Evolutionary conservation across 1,140 invertebrate genomes (phyloP).

Genomic region (Chionoecetes opilio): DNA sequence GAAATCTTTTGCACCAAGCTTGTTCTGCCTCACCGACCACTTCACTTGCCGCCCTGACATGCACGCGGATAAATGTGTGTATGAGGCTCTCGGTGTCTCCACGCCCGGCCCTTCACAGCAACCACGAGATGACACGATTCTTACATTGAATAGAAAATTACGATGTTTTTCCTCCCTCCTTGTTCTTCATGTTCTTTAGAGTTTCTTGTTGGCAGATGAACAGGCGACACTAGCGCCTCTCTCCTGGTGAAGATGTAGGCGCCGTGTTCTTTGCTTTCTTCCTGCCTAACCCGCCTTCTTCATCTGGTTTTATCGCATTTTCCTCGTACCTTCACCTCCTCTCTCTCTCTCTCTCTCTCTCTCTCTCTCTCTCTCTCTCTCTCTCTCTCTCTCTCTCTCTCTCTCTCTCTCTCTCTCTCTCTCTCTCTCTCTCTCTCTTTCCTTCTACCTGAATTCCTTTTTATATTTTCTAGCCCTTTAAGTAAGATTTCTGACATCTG

Average conservation of each 20-base stretch:
- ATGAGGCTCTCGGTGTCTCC: background rate
- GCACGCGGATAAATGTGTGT: background rate
- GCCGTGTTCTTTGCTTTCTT: background rate
- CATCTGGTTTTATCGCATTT: background rate
- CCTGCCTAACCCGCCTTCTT: background rate
- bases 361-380: background rate
- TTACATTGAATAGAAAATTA: background rate
- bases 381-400: background rate
- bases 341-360: background rate
- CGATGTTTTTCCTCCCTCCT: background rate
- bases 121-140: background rate
- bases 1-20: background rate
- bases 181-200: background rate
- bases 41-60: background rate
- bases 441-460: too few relatives aligned
- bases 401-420: background rate
- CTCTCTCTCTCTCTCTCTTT: background rate
- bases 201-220: background rate
- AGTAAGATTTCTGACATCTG: background rate
- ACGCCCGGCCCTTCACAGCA: background rate
- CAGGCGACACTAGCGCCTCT: background rate
- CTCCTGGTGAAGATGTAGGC: background rate
- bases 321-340: background rate
- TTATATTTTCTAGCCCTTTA: background rate
- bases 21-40: background rate